phyloP scores from a whole-genome alignment of 2,888 invertebrate species.

The Elmis aenea region DNA sequence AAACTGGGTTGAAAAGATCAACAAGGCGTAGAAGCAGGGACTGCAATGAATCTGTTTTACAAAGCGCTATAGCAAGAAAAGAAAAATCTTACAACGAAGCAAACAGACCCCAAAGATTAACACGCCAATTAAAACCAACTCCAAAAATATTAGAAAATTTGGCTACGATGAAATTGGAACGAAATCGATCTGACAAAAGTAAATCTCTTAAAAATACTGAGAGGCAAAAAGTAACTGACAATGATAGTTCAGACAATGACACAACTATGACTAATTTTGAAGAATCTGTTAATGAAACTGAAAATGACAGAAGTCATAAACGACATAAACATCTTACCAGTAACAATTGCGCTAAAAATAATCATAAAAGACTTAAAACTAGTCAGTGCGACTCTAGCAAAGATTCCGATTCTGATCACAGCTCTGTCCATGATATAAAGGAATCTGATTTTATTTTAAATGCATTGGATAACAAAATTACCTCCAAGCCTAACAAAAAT shows the following conservation, averaged over 20 bases:
- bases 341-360: constrained; percentile 21
- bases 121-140: constrained; percentile 61
- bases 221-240: constrained; percentile 23
- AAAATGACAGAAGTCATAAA: constrained; percentile 15
- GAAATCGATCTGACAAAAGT: constrained; percentile 20
- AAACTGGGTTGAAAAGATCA: constrained; percentile 56
- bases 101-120: constrained; percentile 46
- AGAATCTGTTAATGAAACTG: constrained; percentile 11
- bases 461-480: constrained; percentile 11
- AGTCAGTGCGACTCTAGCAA: constrained; percentile 22
- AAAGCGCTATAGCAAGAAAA: constrained; percentile 67
- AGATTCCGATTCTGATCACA: constrained; percentile 29
- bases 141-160: constrained; percentile 63
- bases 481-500: too few species aligned
- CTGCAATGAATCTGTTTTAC: constrained; percentile 57
- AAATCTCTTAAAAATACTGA: constrained; percentile 14
- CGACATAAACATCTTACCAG: constrained; percentile 25
- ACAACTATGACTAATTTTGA: constrained; percentile 11
- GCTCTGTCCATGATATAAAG: constrained; percentile 18
- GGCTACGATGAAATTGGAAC: constrained; percentile 32
- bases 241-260: constrained; percentile 14
- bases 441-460: constrained; percentile 9
- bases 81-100: constrained; percentile 62
- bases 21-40: constrained; percentile 61
- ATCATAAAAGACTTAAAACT: constrained; percentile 27